phyloP scores from a whole-genome alignment of 2,797 vertebrate genomes.

The Coluber constrictor region DNA sequence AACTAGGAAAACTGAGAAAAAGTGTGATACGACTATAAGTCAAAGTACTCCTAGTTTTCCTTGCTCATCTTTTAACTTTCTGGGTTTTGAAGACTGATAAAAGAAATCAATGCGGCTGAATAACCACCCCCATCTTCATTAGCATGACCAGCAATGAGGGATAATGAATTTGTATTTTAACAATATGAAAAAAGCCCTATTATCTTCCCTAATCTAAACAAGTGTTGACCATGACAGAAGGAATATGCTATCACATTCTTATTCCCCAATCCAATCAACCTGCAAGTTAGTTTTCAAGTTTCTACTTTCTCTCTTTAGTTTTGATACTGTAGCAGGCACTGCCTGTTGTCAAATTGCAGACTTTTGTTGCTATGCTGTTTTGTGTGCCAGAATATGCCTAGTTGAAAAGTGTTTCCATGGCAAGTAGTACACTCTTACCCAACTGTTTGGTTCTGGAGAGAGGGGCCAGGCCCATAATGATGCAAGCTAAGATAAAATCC shows the following conservation, averaged over 20 bases:
- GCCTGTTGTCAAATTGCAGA: background rate
- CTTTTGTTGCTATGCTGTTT: conserved; percentile 28
- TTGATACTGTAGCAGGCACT: background rate
- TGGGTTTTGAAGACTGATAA: background rate
- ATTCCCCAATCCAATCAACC: background rate
- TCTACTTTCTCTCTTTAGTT: background rate
- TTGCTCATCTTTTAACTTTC: background rate
- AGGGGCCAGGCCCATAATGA: background rate
- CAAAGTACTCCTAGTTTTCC: background rate
- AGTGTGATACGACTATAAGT: background rate
- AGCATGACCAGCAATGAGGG: background rate
- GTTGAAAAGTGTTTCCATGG: conserved; percentile 12
- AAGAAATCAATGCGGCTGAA: background rate
- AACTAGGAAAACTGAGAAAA: background rate
- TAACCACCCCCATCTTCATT: background rate
- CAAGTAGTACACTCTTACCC: background rate
- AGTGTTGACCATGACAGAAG: too few relatives aligned
- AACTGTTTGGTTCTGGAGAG: background rate
- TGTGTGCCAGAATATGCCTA: background rate
- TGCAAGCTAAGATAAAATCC: background rate
- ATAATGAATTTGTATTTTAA: background rate
- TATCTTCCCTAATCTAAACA: background rate
- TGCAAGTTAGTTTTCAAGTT: background rate
- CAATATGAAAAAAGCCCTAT: background rate
- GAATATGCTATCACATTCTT: background rate